Conservation (phyloP, 1,140 invertebrate species). For the Cherax quadricarinatus region DNA sequence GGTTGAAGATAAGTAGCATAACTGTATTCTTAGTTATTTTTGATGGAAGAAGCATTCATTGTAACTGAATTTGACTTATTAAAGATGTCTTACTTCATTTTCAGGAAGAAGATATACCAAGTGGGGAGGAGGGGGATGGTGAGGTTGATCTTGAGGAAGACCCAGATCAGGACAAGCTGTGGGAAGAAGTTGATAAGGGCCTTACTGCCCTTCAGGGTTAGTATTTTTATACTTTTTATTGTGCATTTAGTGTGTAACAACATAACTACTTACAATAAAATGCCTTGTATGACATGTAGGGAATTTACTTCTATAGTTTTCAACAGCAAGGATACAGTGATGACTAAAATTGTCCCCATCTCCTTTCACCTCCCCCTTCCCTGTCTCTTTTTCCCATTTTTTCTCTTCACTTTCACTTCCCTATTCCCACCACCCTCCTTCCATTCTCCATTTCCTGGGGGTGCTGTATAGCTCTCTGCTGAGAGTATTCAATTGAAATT, state of each 20-base stretch:
- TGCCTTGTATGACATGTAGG: too few species aligned
- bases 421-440: too few species aligned
- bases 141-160: conserved; percentile 39
- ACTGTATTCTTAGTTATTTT: too few species aligned
- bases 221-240: neutral
- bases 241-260: too few species aligned
- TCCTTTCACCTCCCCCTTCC: neutral
- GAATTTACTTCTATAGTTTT: neutral
- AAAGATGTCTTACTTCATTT: neutral
- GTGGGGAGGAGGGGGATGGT: conserved; percentile 26
- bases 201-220: conserved; percentile 45
- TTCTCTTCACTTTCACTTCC: too few species aligned
- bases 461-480: too few species aligned
- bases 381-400: too few species aligned
- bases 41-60: too few species aligned
- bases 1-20: too few species aligned
- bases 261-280: neutral
- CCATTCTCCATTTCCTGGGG: too few species aligned
- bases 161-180: conserved; percentile 50
- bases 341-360: neutral
- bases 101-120: conserved; percentile 20
- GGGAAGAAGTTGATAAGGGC: conserved; percentile 57
- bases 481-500: too few species aligned
- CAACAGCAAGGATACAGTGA: neutral
- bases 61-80: neutral